Conservation (phyloP, 2,888 invertebrate genomes). For the Coecobrya sp. region DNA sequence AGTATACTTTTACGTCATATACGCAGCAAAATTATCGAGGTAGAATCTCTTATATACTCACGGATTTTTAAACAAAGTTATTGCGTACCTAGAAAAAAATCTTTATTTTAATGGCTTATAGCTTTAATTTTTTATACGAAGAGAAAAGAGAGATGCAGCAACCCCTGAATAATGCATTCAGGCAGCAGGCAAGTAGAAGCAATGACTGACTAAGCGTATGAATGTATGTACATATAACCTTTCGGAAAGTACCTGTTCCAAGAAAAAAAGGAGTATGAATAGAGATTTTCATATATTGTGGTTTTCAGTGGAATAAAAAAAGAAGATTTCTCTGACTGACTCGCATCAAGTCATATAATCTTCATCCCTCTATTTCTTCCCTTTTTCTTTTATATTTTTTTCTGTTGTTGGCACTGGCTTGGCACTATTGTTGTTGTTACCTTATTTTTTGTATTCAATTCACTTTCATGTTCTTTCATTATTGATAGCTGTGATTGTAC, state of each 20-base stretch:
- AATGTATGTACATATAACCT: constrained; percentile 19
- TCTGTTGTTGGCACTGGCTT: constrained; percentile 49
- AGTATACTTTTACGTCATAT: not conserved
- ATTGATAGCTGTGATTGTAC: constrained; percentile 65
- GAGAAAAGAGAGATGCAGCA: constrained; percentile 43
- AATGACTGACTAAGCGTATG: not conserved
- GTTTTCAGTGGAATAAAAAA: constrained; percentile 79
- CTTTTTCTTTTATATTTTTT: not conserved
- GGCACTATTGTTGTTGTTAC: constrained; percentile 67
- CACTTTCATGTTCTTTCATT: constrained; percentile 66
- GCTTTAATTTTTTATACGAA: constrained; percentile 58
- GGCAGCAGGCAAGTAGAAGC: not conserved
- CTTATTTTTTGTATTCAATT: constrained; percentile 62
- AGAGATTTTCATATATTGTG: constrained; percentile 79
- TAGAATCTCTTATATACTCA: constrained; percentile 68
- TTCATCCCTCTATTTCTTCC: constrained; percentile 15
- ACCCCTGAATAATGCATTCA: constrained; percentile 51
- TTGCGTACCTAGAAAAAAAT: constrained; percentile 57
- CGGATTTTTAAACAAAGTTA: constrained; percentile 62
- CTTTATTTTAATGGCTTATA: constrained; percentile 67
- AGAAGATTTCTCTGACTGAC: constrained; percentile 32
- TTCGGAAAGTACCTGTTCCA: constrained; percentile 80
- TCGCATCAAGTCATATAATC: constrained; percentile 53
- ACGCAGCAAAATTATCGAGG: constrained; percentile 65
- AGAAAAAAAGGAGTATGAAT: constrained; percentile 78